Evolutionary conservation across 2,797 vertebrate species (phyloP), one percentile per base, ranked within the genome.

Genomic region (Oreonectes daqikongensis): DNA sequence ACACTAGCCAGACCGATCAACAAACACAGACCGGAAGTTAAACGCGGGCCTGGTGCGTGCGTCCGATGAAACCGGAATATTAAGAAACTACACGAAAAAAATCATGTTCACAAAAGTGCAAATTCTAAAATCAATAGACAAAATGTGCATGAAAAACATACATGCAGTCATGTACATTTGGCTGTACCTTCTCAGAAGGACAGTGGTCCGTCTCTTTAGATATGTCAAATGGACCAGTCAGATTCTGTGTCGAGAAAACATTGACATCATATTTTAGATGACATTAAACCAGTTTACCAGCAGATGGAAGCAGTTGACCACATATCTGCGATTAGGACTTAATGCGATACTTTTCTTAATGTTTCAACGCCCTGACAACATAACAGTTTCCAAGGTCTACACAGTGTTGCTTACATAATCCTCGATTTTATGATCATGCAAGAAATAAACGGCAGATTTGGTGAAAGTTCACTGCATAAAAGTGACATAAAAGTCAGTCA

Each of bases 101-200:
- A 10, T 35, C 35, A 2, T 7, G 35, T 9, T 35, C 35, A 17
- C 48, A 53, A 18, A 15, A 7, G 3, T 4, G 22, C 30, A 7
- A 52, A 20, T 17, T 26, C 8, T 61, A 35, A 18, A 57, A 18
- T 17, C 18, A 14, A 55, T 3, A 69, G 30, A 28, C 53, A 57
- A 46, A 71, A 15, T 3, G n/a, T 35, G 69, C 18, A 38, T 38
- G 9, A 63, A 55, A 66, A 68, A 68, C 64, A 68, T 59, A 68
- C 55, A 69, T 70, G 66, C 40, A 28, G 35, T 0, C 40, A 35
- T 38, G 17, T n/a, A 60, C 55, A 64, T 28, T 10, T 18, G 26
- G 57, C 59, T 50, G 82, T 89, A 93, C 93, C 91, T 92, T 92
- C 82, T 60, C 85, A 53, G 89, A 89, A 15, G 88, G 89, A 85